These are phyloP conservation scores for Halyomorpha halys DNA, from an alignment of 1,140 invertebrate genomes.

Conservation along the genomic window DNA sequence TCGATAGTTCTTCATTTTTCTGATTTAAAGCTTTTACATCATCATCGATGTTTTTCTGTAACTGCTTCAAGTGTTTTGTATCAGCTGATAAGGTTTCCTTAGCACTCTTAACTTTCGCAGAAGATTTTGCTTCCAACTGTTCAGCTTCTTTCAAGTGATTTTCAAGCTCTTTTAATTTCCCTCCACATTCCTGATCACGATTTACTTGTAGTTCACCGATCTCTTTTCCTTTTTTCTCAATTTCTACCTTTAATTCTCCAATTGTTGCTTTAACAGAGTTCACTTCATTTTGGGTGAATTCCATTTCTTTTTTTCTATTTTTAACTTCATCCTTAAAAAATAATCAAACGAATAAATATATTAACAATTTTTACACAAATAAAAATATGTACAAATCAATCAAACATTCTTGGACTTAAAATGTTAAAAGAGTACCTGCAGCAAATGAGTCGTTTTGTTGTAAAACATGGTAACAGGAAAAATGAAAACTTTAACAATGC, in stretches of 20 bases:
- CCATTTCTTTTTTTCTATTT: constrained; percentile 42
- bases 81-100: constrained; percentile 59
- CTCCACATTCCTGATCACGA: constrained; percentile 55
- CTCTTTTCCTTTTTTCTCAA: constrained; percentile 45
- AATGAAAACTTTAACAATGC: too few relatives aligned
- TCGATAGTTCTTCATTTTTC: constrained; percentile 56
- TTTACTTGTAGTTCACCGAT: constrained; percentile 42
- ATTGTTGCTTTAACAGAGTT: constrained; percentile 37
- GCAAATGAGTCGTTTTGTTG: too few relatives aligned
- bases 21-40: constrained; percentile 53
- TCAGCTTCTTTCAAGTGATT: constrained; percentile 51
- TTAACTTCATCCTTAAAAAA: constrained; percentile 35
- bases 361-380: neutral
- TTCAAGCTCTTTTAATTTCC: constrained; percentile 54
- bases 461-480: too few relatives aligned
- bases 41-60: constrained; percentile 54
- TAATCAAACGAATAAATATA: constrained; percentile 18
- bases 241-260: constrained; percentile 36
- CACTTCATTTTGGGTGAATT: constrained; percentile 43
- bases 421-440: too few relatives aligned
- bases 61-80: constrained; percentile 55
- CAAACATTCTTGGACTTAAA: too few relatives aligned
- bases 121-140: constrained; percentile 53
- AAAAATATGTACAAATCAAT: neutral
- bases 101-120: constrained; percentile 54